Evolutionary conservation across 2,797 vertebrate genomes (phyloP), one percentile per base, ranked within the genome.

Genomic region (Thamnophis elegans): DNA sequence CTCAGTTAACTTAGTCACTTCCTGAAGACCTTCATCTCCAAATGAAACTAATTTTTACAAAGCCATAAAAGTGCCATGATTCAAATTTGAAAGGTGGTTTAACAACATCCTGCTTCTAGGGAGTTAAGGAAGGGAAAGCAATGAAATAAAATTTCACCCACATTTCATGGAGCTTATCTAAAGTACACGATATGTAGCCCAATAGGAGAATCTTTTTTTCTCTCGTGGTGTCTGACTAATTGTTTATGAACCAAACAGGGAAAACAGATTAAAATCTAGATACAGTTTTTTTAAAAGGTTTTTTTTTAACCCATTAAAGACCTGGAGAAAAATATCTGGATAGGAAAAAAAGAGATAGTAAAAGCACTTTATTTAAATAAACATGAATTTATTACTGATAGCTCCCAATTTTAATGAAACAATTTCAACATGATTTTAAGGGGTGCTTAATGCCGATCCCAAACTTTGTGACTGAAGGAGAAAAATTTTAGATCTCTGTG

Each of bases 1-100:
- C 94, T 93, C 95, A 96, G 94, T 96, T 96, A 95, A 92, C 94
- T 93, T 95, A 96, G 94, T 96, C 96, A 95, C 91, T 97, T 94
- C 93, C 94, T 92, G 89, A 85, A 95, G 94, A 88, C 96, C 95
- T 96, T 97, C 96, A 91, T 93, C 94, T 96, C 93, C 89, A 93
- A 94, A 96, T 91, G 56, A 95, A 94, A 86, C 54, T 87, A 12
- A 12, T 92, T 92, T 92, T 92, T 47, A 87, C 54, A 58, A 88
- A 62, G 47, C 28, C 87, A 91, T 89, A 93, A 89, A 85, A 93
- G 56, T 89, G 91, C 58, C 20, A 68, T 68, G 53, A 85, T 89
- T 91, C 87, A 85, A 85, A 78, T 14, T 85, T 91, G 73, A 93
- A 88, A 47, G 65, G 85, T 95, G 94, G 93, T 90, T 95, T 95